Evolutionary conservation across 2,113 vertebrate genomes (phyloP), one percentile per base, ranked within the genome.

Genomic region (Girardinichthys multiradiatus): DNA sequence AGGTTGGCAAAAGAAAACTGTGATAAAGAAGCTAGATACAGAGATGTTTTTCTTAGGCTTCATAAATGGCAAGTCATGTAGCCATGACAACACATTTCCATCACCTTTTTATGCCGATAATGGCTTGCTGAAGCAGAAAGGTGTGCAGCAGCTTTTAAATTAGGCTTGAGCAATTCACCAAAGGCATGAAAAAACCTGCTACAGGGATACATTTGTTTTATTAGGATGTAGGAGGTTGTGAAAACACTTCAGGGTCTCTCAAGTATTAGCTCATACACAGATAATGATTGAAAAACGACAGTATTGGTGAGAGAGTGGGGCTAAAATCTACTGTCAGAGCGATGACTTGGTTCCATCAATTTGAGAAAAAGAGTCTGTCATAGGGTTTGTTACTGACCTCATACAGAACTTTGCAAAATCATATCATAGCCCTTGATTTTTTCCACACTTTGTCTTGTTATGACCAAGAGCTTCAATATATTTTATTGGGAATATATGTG

Each of bases 41-140:
- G 66, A 80, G 4, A 77, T 77, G 74, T 10, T n/a, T 51, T 51
- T 24, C 24, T 35, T 7, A 3, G 0, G 60, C 26, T 28, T 33
- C 73, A 61, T 29, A 74, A 71, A 84, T 45, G 39, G 74, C 27
- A 76, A 77, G 59, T 12, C 73, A 72, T 63, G 86, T 90, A 77
- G 72, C 88, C 89, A 91, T 92, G 89, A 86, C 90, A 90, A 91
- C 85, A 73, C 70, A 54, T 70, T 79, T 84, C 79, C 80, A 77
- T 85, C 68, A 84, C 75, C 84, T 87, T 68, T 71, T 82, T 66
- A 86, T 39, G 35, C 63, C 64, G 69, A 79, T 77, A 72, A 79
- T 72, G 70, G 66, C 68, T 81, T 13, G 54, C 72, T 64, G 81
- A 66, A 35, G 75, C 70, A 80, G 65, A 70, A 62, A 76, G 63